These are phyloP conservation scores for Sycophaga agraensis DNA, from an alignment of 1,140 invertebrate genomes.

Conservation along the genomic window DNA sequence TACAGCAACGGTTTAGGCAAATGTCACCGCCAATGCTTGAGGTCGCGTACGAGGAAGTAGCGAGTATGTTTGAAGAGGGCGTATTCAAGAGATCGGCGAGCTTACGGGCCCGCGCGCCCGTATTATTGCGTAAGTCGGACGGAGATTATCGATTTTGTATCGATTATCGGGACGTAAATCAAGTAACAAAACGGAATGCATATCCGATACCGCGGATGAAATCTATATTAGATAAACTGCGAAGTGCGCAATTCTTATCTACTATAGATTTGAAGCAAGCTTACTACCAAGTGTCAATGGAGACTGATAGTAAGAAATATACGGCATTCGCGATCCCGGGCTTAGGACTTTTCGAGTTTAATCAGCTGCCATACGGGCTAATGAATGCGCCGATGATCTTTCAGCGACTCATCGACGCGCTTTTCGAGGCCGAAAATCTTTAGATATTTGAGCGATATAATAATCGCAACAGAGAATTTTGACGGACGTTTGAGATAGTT, in stretches of 20 bases:
- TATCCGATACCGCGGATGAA: background rate
- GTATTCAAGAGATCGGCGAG: background rate
- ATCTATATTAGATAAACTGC: background rate
- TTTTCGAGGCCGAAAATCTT: background rate
- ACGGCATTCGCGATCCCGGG: background rate
- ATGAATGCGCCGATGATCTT: background rate
- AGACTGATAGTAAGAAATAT: background rate
- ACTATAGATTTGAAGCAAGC: background rate
- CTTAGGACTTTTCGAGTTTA: background rate
- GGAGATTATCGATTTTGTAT: too few species aligned
- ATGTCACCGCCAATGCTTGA: background rate
- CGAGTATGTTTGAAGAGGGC: background rate
- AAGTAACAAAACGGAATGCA: background rate
- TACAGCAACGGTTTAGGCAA: background rate
- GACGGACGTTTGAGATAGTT: background rate
- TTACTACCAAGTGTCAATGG: background rate
- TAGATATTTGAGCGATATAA: conserved; percentile 5
- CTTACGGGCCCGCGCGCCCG: background rate
- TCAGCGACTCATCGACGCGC: background rate
- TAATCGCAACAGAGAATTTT: background rate
- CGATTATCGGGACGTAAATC: too few species aligned
- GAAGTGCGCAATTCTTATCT: too few species aligned
- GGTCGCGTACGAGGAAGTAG: too few species aligned
- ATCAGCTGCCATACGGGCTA: background rate
- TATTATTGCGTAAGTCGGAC: too few species aligned